A percentile compares a stretch with the other conserved stretches of the same genome.
phyloP scores from a whole-genome alignment of 2,113 vertebrate species.

The Phodopus roborovskii region DNA sequence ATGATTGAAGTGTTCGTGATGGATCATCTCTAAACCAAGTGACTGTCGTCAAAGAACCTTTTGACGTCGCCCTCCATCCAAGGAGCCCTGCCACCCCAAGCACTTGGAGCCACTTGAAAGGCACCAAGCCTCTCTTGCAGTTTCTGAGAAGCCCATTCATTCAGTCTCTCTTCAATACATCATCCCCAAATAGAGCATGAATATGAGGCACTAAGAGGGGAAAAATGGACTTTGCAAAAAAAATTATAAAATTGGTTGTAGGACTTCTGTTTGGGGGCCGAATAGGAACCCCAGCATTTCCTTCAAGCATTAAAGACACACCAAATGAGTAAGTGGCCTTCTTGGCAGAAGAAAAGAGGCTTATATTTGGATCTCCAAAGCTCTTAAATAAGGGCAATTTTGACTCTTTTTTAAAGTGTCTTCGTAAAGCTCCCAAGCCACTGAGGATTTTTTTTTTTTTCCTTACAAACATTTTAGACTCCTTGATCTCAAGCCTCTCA shows the following conservation, averaged over 20 bases:
- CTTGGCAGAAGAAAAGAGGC: constrained; percentile 61
- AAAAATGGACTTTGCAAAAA: background rate
- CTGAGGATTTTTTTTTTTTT: constrained; percentile 47
- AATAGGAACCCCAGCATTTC: constrained; percentile 25
- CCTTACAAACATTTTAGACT: background rate
- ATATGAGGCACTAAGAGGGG: background rate
- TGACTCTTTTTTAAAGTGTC: constrained; percentile 61
- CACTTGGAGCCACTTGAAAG: background rate
- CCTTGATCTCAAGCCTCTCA: background rate
- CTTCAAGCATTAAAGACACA: constrained; percentile 56
- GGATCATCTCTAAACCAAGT: background rate
- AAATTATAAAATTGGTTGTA: constrained; percentile 14
- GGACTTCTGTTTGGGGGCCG: background rate
- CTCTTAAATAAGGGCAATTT: constrained; percentile 65
- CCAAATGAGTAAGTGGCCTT: constrained; percentile 34
- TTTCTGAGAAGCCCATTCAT: background rate
- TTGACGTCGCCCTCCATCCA: background rate
- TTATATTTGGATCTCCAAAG: constrained; percentile 61
- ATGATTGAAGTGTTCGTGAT: background rate
- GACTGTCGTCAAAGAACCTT: background rate
- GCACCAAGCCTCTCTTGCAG: background rate
- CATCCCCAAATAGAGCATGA: constrained; percentile 53
- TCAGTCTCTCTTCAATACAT: background rate
- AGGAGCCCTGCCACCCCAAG: background rate
- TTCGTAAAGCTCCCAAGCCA: constrained; percentile 36